Evolutionary conservation across 2,113 vertebrate species (phyloP), one percentile per base, ranked within the genome.

Genomic region (Anseranas semipalmata): DNA sequence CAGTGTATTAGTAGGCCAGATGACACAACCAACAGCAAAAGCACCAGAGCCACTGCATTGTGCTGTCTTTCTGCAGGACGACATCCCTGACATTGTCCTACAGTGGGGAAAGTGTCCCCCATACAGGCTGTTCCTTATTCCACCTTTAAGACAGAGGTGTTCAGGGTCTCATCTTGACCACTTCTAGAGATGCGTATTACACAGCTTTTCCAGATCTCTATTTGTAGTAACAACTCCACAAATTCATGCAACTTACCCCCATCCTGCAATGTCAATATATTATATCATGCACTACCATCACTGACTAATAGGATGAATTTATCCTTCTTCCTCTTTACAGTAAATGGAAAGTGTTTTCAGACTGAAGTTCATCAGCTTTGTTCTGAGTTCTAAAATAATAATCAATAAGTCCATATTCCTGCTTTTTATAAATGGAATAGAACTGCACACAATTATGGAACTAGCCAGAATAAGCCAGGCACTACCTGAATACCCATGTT

Each of bases 351-450:
- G 66, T 55, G 77, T 83, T 90, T 84, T 53, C 76, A 60, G 74
- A 72, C 28, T 79, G 71, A 91, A 83, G 48, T 93, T 93, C 70
- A 89, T 62, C 78, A 93, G 53, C 48, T 93, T 95, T 89, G 32
- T 82, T 50, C 62, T 76, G 48, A 85, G 33, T 30, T 92, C 73
- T 77, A 50, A 27, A 91, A 67, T 20, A 78, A 68, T 81, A 81
- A 85, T 60, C 56, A 96, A 14, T 71, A 90, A 81, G 52, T 71
- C 71, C 28, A n/a, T 55, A 84, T 91, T 94, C 83, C 60, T 87
- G 39, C 24, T 67, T 86, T 84, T 80, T 52, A 56, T 68, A 90
- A 56, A 85, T 48, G 41, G 33, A 65, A 92, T 63, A 39, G 75
- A 96, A 90, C 28, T 77, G 52, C 43, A 79, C 20, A 48, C 11